Conservation (phyloP, 2,113 vertebrate genomes). For the Myotis yumanensis region DNA sequence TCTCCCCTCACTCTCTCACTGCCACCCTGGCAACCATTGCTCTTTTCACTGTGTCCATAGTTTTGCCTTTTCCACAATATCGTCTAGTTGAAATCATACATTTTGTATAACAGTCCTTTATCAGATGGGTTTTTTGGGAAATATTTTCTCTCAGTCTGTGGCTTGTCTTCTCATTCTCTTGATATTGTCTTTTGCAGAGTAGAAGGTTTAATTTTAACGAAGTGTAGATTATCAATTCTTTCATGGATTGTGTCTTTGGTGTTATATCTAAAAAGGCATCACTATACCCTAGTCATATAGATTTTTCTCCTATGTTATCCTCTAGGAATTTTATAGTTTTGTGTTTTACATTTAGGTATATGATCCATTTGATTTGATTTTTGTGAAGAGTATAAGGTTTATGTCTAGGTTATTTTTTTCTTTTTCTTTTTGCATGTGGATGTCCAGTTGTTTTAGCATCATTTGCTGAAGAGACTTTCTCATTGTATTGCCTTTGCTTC, state of each 20-base stretch:
- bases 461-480: neutral
- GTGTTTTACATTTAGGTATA: neutral
- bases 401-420: neutral
- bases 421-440: neutral
- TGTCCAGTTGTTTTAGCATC: neutral
- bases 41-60: neutral
- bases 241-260: neutral
- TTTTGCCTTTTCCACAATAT: neutral
- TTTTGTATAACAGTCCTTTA: neutral
- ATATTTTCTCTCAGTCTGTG: neutral
- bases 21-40: neutral
- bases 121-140: neutral
- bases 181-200: neutral
- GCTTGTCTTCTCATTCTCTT: neutral
- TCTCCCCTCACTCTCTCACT: neutral
- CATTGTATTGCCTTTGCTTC: neutral
- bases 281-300: neutral
- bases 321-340: neutral
- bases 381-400: neutral
- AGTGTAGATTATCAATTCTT: neutral
- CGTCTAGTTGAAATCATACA: neutral
- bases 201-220: neutral
- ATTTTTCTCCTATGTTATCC: neutral
- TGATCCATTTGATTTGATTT: neutral
- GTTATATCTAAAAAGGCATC: neutral